A percentile compares a stretch with the other conserved stretches of the same genome.
These are phyloP conservation scores for Rhagoletis zephyria DNA, from an alignment of 1,140 invertebrate genomes.

Conservation along the genomic window DNA sequence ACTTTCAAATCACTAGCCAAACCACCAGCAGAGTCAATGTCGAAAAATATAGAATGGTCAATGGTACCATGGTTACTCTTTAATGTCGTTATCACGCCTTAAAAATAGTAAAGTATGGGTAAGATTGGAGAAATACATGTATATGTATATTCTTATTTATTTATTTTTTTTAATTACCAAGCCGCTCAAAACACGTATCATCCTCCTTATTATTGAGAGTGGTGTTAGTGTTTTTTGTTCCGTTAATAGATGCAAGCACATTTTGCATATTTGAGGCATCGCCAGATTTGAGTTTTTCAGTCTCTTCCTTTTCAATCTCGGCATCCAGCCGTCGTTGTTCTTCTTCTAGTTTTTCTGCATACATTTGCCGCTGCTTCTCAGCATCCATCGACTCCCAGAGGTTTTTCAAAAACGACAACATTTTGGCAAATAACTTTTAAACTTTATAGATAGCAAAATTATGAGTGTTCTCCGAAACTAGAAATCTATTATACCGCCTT, in stretches of 20 bases:
- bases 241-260: slow-evolving; percentile 7
- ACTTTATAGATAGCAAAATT: slow-evolving; percentile 9
- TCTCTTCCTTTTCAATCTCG: slow-evolving; percentile 64
- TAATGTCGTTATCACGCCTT: slow-evolving; percentile 62
- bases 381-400: slow-evolving; percentile 55
- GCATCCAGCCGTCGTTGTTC: slow-evolving; percentile 70
- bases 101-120: not conserved
- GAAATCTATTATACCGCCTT: slow-evolving; percentile 57
- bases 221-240: not conserved
- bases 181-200: slow-evolving; percentile 48
- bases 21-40: slow-evolving; percentile 45
- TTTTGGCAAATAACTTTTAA: slow-evolving; percentile 2
- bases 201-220: not conserved
- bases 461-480: not conserved
- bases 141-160: not conserved
- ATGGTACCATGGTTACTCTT: slow-evolving; percentile 59
- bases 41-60: slow-evolving; percentile 60
- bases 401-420: slow-evolving; percentile 57
- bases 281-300: slow-evolving; percentile 53
- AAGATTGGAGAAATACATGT: too few species aligned
- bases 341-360: slow-evolving; percentile 68
- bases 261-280: slow-evolving; percentile 40
- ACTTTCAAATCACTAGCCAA: slow-evolving; percentile 58
- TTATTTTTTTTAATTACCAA: slow-evolving; percentile 53
- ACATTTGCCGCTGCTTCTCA: slow-evolving; percentile 61